A percentile compares a stretch with the other conserved stretches of the same genome.
phyloP scores from a whole-genome alignment of 2,113 vertebrate species.

The Pipra filicauda region DNA sequence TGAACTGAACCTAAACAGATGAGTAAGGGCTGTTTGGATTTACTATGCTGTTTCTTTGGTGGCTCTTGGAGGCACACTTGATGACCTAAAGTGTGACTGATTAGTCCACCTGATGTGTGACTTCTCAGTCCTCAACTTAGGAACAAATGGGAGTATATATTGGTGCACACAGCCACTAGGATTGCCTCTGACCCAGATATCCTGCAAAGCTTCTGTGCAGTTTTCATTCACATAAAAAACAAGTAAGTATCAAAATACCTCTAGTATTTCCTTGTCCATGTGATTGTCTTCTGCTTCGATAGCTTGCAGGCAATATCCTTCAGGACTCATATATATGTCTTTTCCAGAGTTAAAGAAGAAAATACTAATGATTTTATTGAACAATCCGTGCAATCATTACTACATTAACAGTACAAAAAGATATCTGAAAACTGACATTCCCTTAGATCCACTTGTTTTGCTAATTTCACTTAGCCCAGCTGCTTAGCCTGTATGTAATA shows the following conservation, averaged over 20 bases:
- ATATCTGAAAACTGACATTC: neutral
- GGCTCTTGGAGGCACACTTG: neutral
- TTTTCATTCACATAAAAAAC: neutral
- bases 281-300: neutral
- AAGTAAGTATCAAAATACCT: neutral
- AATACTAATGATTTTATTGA: neutral
- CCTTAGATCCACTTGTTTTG: neutral
- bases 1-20: neutral
- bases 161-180: neutral
- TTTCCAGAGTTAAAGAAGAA: neutral
- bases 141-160: neutral
- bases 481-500: neutral
- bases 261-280: neutral
- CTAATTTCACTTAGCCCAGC: neutral
- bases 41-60: neutral
- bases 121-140: fast-evolving
- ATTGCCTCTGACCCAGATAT: neutral
- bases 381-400: neutral
- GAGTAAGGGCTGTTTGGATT: neutral
- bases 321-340: neutral
- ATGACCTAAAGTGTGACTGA: neutral
- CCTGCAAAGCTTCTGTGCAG: neutral
- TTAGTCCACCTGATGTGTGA: neutral
- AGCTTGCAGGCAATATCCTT: neutral
- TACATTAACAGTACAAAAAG: neutral